These are phyloP conservation scores for Eilema depressum DNA, from an alignment of 2,888 invertebrate species.

Conservation along the genomic window DNA sequence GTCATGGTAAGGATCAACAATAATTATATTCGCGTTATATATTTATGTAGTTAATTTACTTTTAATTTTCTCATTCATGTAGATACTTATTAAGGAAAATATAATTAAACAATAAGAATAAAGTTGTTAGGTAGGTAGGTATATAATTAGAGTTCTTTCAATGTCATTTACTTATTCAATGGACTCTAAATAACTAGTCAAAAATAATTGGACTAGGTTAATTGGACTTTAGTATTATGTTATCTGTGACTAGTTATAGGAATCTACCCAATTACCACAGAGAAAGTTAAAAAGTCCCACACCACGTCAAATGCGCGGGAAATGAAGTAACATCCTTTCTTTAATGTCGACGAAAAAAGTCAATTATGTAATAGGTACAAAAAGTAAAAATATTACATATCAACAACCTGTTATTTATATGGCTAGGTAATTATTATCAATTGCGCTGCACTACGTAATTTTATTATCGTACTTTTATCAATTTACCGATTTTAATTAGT, in stretches of 20 bases:
- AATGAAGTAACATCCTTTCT: constrained; percentile 4
- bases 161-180: too few species aligned
- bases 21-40: too few species aligned
- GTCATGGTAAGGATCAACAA: too few species aligned
- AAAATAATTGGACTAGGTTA: too few species aligned
- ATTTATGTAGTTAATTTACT: too few species aligned
- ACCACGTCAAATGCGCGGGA: neutral
- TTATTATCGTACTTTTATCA: neutral
- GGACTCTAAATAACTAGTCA: too few species aligned
- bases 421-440: too few species aligned
- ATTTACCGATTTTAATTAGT: neutral
- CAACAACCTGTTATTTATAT: neutral
- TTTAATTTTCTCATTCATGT: too few species aligned
- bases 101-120: too few species aligned
- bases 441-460: neutral
- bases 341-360: neutral
- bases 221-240: neutral
- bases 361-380: neutral
- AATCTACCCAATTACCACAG: neutral
- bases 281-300: neutral
- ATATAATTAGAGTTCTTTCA: too few species aligned
- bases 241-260: neutral
- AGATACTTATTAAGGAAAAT: too few species aligned
- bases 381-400: neutral
- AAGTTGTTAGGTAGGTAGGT: too few species aligned